Conservation (phyloP, 2,113 vertebrate species). For the Xenus cinereus region DNA sequence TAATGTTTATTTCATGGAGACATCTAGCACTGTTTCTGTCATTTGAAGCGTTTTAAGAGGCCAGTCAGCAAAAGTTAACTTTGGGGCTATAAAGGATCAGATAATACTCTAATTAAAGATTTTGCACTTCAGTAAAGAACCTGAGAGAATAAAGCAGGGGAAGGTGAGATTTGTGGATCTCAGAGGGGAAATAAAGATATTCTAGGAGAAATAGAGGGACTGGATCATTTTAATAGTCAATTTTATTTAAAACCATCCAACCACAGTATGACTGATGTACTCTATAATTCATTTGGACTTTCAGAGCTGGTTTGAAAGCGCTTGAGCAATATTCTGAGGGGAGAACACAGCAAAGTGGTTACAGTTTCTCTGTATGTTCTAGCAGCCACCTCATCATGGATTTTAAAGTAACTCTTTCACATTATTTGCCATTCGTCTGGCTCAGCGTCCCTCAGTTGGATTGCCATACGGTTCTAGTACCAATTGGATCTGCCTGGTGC, state of each 20-base stretch:
- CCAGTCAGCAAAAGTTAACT: neutral
- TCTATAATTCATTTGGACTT: neutral
- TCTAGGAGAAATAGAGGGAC: neutral
- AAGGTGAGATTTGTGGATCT: neutral
- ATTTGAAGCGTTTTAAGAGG: neutral
- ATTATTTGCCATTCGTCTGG: neutral
- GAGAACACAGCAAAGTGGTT: neutral
- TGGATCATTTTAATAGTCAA: neutral
- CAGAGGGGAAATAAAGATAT: constrained; percentile 12
- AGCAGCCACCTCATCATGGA: neutral
- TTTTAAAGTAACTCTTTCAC: neutral
- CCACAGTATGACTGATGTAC: neutral
- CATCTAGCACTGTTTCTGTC: neutral
- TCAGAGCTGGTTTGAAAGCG: neutral
- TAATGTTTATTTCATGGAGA: neutral
- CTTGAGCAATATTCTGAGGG: neutral
- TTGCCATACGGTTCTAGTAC: too few species aligned
- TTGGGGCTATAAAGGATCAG: neutral
- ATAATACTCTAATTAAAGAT: neutral
- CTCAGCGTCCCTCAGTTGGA: neutral
- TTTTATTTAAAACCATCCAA: neutral
- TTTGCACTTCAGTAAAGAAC: neutral
- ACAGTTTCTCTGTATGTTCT: neutral
- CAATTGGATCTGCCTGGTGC: neutral
- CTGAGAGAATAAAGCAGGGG: neutral